Evolutionary conservation across 2,797 vertebrate genomes (phyloP), one percentile per base, ranked within the genome.

Genomic region (Pelochelys cantorii): DNA sequence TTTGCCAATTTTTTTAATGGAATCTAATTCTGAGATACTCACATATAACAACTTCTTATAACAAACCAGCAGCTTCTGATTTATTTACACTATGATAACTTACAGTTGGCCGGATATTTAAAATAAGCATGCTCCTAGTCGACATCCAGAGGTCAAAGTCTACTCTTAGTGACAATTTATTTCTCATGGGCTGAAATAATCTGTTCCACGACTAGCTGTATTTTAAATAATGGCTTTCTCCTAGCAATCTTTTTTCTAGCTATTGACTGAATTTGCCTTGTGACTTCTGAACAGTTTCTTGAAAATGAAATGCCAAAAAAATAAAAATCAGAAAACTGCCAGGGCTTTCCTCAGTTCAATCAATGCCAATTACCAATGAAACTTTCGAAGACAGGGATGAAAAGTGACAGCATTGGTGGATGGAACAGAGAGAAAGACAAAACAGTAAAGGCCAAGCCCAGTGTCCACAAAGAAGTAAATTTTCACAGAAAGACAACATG

Each of bases 401-500:
- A 83, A 71, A 88, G 23, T 1, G 57, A 48, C 54, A 56, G 53
- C 83, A 60, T 10, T 62, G 71, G 23, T 11, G 62, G 92, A 86
- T 59, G 42, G 55, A 95, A 84, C 53, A 23, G 15, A 89, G 84
- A 92, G 2, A 78, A 85, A 3, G 1, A 91, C 88, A 91, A 91
- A 60, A 77, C 62, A 87, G 48, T 5, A 34, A 95, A 93, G 91
- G 89, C 85, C 81, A 79, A 89, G 87, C 7, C 54, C 75, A 56
- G 65, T 29, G 34, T 86, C 94, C 83, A 27, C 42, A 1, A 15
- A 78, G 68, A 93, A 88, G 62, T 5, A 2, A 34, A 81, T 74
- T 87, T 79, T 79, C 88, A 48, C 42, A 23, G 91, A 59, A 92
- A 83, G 60, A 65, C 68, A 92, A 94, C 86, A 86, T 31, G 53